A percentile compares a stretch with the other conserved stretches of the same genome.
Conservation (phyloP, 2,113 vertebrate genomes). For the Oriolus oriolus region DNA sequence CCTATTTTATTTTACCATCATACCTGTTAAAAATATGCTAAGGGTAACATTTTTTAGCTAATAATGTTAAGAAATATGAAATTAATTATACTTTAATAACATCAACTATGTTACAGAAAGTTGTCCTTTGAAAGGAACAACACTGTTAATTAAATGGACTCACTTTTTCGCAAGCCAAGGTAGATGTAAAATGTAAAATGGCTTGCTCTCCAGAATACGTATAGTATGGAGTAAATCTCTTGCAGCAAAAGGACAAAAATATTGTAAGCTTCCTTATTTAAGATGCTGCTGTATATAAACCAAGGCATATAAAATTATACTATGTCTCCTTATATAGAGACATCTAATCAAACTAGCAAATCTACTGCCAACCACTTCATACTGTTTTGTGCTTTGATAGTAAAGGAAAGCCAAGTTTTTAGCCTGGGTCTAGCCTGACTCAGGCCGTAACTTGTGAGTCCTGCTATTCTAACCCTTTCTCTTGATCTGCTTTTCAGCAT, state of each 20-base stretch:
- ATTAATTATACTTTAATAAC: neutral
- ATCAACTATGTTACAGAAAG: neutral
- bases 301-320: neutral
- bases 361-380: conserved; percentile 64
- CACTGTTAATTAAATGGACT: conserved; percentile 35
- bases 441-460: conserved; percentile 84
- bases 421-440: conserved; percentile 76
- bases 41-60: neutral
- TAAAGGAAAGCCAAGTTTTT: conserved; percentile 81
- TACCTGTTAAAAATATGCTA: neutral
- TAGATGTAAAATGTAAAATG: conserved; percentile 42
- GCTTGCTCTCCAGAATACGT: neutral
- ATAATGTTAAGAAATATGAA: neutral
- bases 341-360: conserved; percentile 54
- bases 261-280: conserved; percentile 8
- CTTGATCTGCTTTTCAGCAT: conserved; percentile 91
- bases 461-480: conserved; percentile 99
- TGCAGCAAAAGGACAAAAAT: neutral
- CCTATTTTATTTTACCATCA: neutral
- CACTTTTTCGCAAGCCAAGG: conserved; percentile 23
- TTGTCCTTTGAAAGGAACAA: conserved; percentile 45
- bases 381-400: conserved; percentile 67
- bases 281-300: conserved; percentile 39
- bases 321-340: conserved; percentile 29
- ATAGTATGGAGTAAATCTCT: neutral